These are phyloP conservation scores for Neocloeon triangulifer DNA, from an alignment of 1,140 invertebrate genomes.

Conservation along the genomic window DNA sequence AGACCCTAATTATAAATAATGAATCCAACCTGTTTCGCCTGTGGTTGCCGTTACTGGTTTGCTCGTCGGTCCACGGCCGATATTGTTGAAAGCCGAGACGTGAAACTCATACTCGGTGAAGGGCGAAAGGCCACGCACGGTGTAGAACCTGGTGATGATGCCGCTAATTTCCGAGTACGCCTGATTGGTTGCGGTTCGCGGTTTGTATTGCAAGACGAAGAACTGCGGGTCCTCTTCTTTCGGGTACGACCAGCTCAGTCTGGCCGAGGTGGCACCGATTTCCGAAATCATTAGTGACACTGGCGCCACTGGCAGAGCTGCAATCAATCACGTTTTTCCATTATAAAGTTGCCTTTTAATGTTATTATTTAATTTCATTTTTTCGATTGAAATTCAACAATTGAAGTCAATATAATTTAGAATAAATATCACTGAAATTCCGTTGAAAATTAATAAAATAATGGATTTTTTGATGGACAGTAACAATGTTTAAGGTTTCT, in stretches of 20 bases:
- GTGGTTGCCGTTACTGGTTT: conserved; percentile 72
- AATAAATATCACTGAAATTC: too few relatives aligned
- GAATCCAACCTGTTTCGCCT: conserved; percentile 93
- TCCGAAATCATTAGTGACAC: conserved; percentile 72
- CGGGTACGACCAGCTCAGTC: conserved; percentile 75
- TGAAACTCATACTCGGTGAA: conserved; percentile 95
- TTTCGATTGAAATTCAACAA: too few relatives aligned
- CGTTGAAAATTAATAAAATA: too few relatives aligned
- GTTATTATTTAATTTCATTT: too few relatives aligned
- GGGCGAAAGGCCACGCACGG: conserved; percentile 65
- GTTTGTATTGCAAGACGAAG: conserved; percentile 90
- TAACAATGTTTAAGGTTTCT: too few relatives aligned
- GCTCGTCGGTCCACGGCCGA: conserved; percentile 72
- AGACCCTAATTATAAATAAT: too few relatives aligned
- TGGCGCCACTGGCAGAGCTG: conserved; percentile 73
- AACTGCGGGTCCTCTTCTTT: conserved; percentile 71
- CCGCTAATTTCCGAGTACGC: conserved; percentile 74
- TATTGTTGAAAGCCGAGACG: conserved; percentile 82
- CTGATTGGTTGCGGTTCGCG: conserved; percentile 47
- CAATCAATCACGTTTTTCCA: too few relatives aligned
- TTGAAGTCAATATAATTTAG: too few relatives aligned
- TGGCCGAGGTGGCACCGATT: conserved; percentile 75
- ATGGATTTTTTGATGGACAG: too few relatives aligned
- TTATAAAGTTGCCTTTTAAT: too few relatives aligned
- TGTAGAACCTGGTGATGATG: conserved; percentile 79